A percentile compares a stretch with the other conserved stretches of the same genome.
phyloP scores from a whole-genome alignment of 2,888 invertebrate genomes.

The Cantharis flavilabris region DNA sequence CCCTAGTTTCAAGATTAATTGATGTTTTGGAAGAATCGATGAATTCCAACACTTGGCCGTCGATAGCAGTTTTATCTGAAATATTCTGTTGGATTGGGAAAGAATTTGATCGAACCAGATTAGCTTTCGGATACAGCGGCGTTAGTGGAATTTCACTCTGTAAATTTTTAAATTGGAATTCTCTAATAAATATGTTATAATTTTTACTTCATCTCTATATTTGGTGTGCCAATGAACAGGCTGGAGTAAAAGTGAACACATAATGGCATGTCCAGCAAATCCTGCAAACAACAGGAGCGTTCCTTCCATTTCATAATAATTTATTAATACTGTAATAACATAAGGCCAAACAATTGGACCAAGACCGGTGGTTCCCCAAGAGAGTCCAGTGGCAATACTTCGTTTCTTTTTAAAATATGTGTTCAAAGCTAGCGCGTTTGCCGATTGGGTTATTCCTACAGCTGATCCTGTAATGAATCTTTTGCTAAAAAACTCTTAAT shows the following conservation, averaged over 20 bases:
- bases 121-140: background rate
- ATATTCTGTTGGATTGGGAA: background rate
- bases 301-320: conserved; percentile 66
- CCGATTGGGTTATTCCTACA: conserved; percentile 48
- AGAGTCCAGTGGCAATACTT: conserved; percentile 71
- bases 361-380: conserved; percentile 73
- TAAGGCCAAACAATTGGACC: conserved; percentile 76
- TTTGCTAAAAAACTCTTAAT: background rate
- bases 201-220: conserved; percentile 43
- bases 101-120: background rate
- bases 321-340: conserved; percentile 67
- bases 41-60: background rate
- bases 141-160: background rate
- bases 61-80: background rate
- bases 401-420: conserved; percentile 74
- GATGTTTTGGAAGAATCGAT: background rate
- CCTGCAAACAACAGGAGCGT: conserved; percentile 70
- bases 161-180: background rate
- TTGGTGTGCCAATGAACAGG: conserved; percentile 76
- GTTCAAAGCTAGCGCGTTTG: conserved; percentile 72
- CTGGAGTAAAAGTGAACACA: conserved; percentile 70
- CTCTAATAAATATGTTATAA: conserved; percentile 15
- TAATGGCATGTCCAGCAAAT: conserved; percentile 69
- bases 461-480: background rate
- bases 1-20: background rate